A percentile compares a stretch with the other conserved stretches of the same genome.
These are phyloP conservation scores for Takifugu rubripes DNA, from an alignment of 2,797 vertebrate species.

Conservation along the genomic window DNA sequence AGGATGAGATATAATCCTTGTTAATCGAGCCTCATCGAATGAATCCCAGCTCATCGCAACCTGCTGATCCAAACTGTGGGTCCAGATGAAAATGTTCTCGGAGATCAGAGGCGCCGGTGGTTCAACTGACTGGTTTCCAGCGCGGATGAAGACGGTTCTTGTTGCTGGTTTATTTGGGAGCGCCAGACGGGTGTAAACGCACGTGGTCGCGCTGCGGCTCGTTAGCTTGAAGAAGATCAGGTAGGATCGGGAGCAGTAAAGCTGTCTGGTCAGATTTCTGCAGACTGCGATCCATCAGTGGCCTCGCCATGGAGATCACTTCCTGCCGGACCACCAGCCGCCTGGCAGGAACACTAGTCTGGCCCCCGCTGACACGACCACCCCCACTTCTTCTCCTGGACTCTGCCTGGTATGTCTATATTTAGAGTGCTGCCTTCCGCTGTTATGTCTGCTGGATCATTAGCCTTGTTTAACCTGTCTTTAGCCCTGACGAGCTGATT, in stretches of 20 bases:
- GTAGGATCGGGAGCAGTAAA: conserved; percentile 16
- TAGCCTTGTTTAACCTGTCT: conserved; percentile 79
- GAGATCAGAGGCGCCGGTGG: too few relatives aligned
- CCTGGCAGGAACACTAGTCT: conserved; percentile 66
- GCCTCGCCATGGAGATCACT: conserved; percentile 47
- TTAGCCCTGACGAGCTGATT: conserved; percentile 56
- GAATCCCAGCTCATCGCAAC: too few relatives aligned
- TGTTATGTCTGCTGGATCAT: conserved; percentile 77
- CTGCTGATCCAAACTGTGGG: too few relatives aligned
- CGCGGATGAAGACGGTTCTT: too few relatives aligned
- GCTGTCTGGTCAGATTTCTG: conserved; percentile 55
- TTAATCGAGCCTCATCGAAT: too few relatives aligned
- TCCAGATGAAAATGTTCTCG: too few relatives aligned
- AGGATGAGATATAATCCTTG: too few relatives aligned
- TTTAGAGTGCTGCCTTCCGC: conserved; percentile 77
- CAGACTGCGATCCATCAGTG: conserved; percentile 37
- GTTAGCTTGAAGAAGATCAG: neutral
- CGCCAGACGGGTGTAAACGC: too few relatives aligned
- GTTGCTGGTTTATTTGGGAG: too few relatives aligned
- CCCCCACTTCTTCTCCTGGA: conserved; percentile 33
- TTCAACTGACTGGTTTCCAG: too few relatives aligned
- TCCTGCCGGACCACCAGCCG: conserved; percentile 58
- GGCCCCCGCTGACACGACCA: conserved; percentile 19
- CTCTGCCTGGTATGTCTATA: conserved; percentile 76
- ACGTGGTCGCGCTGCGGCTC: too few relatives aligned